phyloP scores from a whole-genome alignment of 2,888 invertebrate genomes.

The Melipona bicolor region DNA sequence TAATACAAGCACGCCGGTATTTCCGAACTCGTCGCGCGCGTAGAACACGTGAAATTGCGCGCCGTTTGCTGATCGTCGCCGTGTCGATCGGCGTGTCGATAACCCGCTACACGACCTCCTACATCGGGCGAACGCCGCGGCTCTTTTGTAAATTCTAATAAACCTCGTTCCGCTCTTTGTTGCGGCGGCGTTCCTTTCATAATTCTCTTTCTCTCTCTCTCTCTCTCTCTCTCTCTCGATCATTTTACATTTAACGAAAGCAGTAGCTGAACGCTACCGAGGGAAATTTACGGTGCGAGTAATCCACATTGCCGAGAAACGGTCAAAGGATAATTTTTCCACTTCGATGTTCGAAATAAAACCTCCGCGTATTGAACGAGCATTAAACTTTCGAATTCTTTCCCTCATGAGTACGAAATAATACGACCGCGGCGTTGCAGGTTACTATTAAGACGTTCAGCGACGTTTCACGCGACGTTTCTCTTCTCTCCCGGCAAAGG shows the following conservation, averaged over 20 bases:
- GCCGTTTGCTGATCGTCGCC: neutral
- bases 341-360: neutral
- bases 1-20: conserved; percentile 13
- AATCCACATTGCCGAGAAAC: neutral
- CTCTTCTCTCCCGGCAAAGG: too few relatives aligned
- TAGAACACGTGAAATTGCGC: conserved; percentile 15
- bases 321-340: neutral
- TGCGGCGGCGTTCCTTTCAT: neutral
- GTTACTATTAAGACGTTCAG: neutral
- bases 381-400: neutral
- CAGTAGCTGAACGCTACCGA: too few relatives aligned
- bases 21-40: conserved; percentile 3
- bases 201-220: neutral
- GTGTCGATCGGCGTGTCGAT: neutral
- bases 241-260: too few relatives aligned
- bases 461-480: neutral
- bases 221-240: too few relatives aligned
- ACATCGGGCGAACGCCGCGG: neutral
- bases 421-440: neutral
- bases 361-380: neutral
- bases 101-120: neutral
- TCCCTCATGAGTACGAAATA: neutral
- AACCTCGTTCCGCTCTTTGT: neutral
- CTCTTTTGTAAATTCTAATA: neutral
- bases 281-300: neutral